Evolutionary conservation across 2,113 vertebrate genomes (phyloP).

Genomic region (Parus major): DNA sequence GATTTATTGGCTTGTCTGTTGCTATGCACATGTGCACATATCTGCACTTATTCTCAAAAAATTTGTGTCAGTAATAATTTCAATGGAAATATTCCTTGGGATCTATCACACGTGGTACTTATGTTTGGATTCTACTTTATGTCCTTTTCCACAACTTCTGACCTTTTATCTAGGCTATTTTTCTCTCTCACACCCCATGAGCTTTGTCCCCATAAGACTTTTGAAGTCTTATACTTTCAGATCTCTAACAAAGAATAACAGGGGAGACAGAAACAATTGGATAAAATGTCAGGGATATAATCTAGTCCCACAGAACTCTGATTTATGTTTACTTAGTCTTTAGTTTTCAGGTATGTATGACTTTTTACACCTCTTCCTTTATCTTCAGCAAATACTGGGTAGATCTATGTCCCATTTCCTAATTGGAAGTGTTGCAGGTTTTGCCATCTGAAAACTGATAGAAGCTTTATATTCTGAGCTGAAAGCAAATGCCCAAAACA

Average conservation of each 20-base stretch:
- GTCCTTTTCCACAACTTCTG: constrained; percentile 22
- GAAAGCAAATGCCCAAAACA: not conserved
- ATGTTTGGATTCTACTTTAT: constrained; percentile 19
- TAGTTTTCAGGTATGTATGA: not conserved
- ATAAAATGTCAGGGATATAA: constrained; percentile 33
- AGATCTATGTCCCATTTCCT: not conserved
- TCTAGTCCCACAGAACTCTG: not conserved
- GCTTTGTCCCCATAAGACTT: constrained; percentile 36
- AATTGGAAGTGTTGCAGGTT: constrained; percentile 23
- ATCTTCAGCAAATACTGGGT: not conserved
- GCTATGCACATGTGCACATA: not conserved
- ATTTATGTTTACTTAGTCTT: constrained; percentile 19
- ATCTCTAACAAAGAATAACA: constrained; percentile 35
- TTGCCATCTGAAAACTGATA: not conserved
- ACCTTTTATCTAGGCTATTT: constrained; percentile 35
- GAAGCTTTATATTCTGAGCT: not conserved
- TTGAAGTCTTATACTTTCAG: constrained; percentile 36
- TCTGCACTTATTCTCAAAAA: not conserved
- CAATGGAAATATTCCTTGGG: not conserved
- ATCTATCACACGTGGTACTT: not conserved
- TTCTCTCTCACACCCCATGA: not conserved
- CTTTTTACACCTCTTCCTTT: not conserved
- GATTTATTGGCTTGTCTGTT: not conserved
- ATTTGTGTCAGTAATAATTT: not conserved
- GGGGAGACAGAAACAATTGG: constrained; percentile 38